Evolutionary conservation across 2,888 invertebrate genomes (phyloP), one percentile per base, ranked within the genome.

Genomic region (Chrysomela aeneicollis): DNA sequence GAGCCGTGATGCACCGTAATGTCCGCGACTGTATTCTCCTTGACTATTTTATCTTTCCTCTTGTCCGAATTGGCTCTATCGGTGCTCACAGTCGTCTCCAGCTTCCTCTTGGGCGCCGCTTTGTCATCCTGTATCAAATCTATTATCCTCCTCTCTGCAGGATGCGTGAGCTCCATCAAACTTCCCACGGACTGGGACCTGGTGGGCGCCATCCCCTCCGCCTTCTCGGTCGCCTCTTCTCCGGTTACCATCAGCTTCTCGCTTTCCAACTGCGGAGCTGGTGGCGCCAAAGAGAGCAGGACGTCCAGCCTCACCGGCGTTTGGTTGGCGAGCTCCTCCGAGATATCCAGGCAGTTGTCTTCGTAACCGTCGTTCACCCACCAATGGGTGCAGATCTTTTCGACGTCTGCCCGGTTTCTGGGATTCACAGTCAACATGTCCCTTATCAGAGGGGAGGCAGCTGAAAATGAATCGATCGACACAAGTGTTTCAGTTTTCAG

Each of bases 381-480:
- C 94, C 95, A 93, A 85, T 99, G 95, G 50, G 91, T 90, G 80
- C 98, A 97, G 70, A 99, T 97, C 81, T 94, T 95, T 68, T 94
- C 92, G 71, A 99, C 95, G 76, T 93, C 93, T 8, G 97, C 96
- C 71, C 98, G 88, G 78, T 92, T 90, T 53, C 90, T 86, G 0
- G 98, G 95, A 78, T 94, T 93, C 47, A 98, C 97, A 0, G 95
- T 95, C 75, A 99, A 86, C 93, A 99, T 95, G 74, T 94, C 94
- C 55, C 94, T 89, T 71, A 99, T 98, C 55, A 99, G 86, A 54
- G 95, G 92, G 4, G 98, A 97, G 0, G 98, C 98, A 74, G 92
- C 95, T 94, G 85, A 22, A 87, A 84, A 65, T 22, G n/a, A 66
- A 57, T 21, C 12, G 15, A 46, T 21, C 17, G 60, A 54, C 46